These are phyloP conservation scores for Heliconius ismenius DNA, from an alignment of 2,888 invertebrate genomes.

Conservation along the genomic window DNA sequence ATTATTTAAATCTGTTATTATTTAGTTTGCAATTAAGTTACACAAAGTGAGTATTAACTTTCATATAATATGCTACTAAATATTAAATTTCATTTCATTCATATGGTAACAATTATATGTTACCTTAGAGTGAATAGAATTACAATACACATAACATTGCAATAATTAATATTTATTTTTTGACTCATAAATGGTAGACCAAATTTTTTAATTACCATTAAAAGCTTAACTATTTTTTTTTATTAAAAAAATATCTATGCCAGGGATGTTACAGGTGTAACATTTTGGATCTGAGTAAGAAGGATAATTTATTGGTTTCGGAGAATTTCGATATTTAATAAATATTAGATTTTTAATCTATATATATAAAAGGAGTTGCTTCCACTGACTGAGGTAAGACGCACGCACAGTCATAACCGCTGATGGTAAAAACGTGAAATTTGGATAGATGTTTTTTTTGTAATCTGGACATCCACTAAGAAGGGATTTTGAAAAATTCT, in stretches of 20 bases:
- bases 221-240: neutral
- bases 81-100: conserved; percentile 24
- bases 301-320: neutral
- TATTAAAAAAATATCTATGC: neutral
- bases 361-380: too few species aligned
- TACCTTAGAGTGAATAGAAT: neutral
- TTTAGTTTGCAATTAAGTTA: conserved; percentile 33
- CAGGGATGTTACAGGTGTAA: conserved; percentile 1
- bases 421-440: too few species aligned
- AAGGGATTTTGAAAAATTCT: too few species aligned
- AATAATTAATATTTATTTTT: conserved; percentile 4
- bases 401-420: too few species aligned
- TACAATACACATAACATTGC: conserved; percentile 18
- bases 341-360: too few species aligned
- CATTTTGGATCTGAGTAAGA: too few species aligned
- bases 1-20: conserved; percentile 23
- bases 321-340: neutral
- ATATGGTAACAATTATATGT: neutral
- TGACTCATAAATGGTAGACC: conserved; percentile 20
- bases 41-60: conserved; percentile 26
- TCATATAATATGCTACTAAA: conserved; percentile 1
- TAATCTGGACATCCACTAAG: too few species aligned
- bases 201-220: conserved; percentile 7
- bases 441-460: too few species aligned
- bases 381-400: too few species aligned